Evolutionary conservation across 2,888 invertebrate genomes (phyloP).

Genomic region (Augochlorella aurata): DNA sequence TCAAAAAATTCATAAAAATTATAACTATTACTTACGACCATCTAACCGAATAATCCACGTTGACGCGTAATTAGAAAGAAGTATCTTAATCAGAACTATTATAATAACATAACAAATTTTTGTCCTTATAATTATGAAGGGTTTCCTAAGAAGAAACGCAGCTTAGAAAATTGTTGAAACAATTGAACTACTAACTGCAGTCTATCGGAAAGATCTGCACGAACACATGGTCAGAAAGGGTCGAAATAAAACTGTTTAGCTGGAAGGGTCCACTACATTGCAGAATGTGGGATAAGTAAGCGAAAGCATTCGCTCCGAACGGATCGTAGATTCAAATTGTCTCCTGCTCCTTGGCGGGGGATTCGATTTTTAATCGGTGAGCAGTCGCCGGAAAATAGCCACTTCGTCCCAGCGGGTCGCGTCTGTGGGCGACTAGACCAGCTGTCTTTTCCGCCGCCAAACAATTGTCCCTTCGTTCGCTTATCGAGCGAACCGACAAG

Average conservation of each 20-base stretch:
- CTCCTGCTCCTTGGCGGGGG: constrained; percentile 60
- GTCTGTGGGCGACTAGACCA: constrained; percentile 78
- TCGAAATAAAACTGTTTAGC: not conserved
- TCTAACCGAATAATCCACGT: too few relatives aligned
- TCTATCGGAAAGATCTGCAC: not conserved
- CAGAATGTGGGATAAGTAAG: constrained; percentile 2
- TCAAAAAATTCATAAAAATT: too few relatives aligned
- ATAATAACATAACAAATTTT: too few relatives aligned
- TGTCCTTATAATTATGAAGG: not conserved
- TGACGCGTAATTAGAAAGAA: too few relatives aligned
- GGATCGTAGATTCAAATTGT: constrained; percentile 63
- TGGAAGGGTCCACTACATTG: not conserved
- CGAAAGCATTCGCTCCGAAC: constrained; percentile 19
- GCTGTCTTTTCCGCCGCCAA: constrained; percentile 73
- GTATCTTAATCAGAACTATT: too few relatives aligned
- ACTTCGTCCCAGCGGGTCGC: constrained; percentile 77
- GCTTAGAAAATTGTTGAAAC: not conserved
- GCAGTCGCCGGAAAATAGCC: constrained; percentile 82
- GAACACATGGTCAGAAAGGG: not conserved
- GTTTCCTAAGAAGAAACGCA: not conserved
- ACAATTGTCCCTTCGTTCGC: constrained; percentile 64
- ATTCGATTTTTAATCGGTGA: constrained; percentile 82
- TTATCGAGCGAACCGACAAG: constrained; percentile 40
- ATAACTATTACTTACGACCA: too few relatives aligned
- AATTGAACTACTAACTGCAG: not conserved